Conservation (phyloP, 2,888 invertebrate genomes). For the Acanthosepion esculentum region DNA sequence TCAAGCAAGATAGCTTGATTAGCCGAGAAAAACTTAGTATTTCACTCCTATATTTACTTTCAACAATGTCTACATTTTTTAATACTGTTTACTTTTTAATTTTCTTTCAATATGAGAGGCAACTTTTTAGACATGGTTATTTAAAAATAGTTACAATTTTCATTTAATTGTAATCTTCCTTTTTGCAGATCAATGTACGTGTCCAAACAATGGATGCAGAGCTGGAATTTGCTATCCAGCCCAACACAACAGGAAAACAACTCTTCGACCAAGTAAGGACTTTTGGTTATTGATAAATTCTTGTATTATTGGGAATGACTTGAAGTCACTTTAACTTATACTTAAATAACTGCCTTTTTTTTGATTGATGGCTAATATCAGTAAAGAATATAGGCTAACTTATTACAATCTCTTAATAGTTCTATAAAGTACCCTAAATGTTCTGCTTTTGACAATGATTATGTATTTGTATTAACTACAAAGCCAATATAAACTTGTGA, state of each 20-base stretch:
- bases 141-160: neutral
- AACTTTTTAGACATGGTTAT: neutral
- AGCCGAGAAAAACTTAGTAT: neutral
- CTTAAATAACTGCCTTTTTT: no score
- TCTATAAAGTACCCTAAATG: no score
- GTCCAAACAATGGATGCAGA: slow-evolving; percentile 99
- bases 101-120: no score
- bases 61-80: neutral
- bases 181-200: slow-evolving; percentile 91
- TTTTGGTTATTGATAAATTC: neutral
- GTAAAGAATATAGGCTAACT: no score
- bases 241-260: slow-evolving; percentile 99
- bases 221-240: slow-evolving; percentile 99
- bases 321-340: no score
- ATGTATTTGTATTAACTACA: no score
- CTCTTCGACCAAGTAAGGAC: slow-evolving; percentile 90
- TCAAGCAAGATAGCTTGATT: neutral
- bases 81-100: neutral
- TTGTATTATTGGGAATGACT: no score
- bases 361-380: no score
- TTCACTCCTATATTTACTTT: neutral
- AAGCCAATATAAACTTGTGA: no score
- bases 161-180: slow-evolving; percentile 35
- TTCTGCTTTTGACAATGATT: no score
- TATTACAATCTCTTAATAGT: no score